Evolutionary conservation across 2,888 invertebrate genomes (phyloP).

Genomic region (Limnephilus lunatus): DNA sequence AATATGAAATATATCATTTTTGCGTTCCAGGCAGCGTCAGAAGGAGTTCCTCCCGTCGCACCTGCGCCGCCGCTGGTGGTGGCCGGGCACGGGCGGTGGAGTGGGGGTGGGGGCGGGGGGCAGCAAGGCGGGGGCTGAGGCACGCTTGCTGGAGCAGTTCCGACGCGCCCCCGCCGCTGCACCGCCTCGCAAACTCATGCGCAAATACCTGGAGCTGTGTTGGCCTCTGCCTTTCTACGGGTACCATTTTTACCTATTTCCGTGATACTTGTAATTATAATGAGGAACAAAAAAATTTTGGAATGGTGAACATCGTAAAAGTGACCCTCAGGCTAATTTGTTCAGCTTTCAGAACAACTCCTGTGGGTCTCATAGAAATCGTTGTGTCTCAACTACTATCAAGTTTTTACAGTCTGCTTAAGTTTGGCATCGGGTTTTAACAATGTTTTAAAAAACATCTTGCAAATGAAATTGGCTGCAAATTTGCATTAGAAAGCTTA

Average conservation of each 20-base stretch:
- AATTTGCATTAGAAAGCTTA: too few species aligned
- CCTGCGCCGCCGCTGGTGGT: conserved; percentile 85
- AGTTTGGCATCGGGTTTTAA: too few species aligned
- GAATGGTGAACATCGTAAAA: too few species aligned
- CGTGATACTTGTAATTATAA: too few species aligned
- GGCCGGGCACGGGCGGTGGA: conserved; percentile 85
- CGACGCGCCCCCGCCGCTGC: conserved; percentile 89
- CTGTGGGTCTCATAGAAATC: too few species aligned
- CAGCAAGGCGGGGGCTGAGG: conserved; percentile 91
- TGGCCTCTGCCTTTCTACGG: conserved; percentile 95
- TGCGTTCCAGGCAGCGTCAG: conserved; percentile 81
- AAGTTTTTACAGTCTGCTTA: too few species aligned
- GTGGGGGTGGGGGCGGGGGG: conserved; percentile 77
- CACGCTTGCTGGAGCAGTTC: conserved; percentile 90
- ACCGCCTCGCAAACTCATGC: conserved; percentile 88
- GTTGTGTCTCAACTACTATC: too few species aligned
- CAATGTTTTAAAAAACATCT: too few species aligned
- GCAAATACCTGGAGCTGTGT: conserved; percentile 93
- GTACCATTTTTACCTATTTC: conserved; percentile 72
- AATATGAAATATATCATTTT: neutral
- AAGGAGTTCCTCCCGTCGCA: conserved; percentile 87
- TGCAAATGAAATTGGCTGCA: too few species aligned
- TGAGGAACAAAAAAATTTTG: too few species aligned
- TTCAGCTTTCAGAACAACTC: too few species aligned
- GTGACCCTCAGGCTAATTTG: too few species aligned